A percentile compares a stretch with the other conserved stretches of the same genome.
Conservation (phyloP, 2,113 vertebrate species). For the Anser cygnoides region DNA sequence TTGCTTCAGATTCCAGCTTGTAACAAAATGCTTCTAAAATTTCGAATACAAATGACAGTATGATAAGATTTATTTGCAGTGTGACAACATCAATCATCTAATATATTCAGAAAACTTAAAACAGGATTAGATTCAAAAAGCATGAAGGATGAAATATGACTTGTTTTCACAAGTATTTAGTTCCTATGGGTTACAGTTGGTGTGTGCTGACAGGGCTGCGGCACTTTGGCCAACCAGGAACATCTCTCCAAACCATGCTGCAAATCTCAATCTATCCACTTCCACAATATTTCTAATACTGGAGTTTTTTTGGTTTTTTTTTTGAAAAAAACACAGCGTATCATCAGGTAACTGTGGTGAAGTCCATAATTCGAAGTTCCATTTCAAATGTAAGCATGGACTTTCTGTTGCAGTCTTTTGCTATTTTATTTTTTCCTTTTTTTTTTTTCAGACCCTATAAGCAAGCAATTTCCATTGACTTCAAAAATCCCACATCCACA, state of each 20-base stretch:
- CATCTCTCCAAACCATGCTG: background rate
- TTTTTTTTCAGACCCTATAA: background rate
- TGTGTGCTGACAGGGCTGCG: background rate
- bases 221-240: background rate
- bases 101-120: background rate
- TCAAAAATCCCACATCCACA: background rate
- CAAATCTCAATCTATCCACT: background rate
- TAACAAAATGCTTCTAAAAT: background rate
- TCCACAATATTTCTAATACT: background rate
- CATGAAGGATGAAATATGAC: background rate
- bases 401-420: background rate
- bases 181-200: background rate
- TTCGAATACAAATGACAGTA: conserved; percentile 26
- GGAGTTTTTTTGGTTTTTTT: background rate
- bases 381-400: background rate
- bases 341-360: background rate
- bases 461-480: background rate
- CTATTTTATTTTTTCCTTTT: background rate
- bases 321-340: background rate
- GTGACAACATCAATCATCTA: conserved; percentile 40
- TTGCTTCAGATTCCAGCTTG: background rate
- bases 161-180: conserved; percentile 14
- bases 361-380: background rate
- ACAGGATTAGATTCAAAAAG: background rate
- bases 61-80: background rate